phyloP scores from a whole-genome alignment of 1,140 invertebrate species.

The Lordiphosa clarofinis region DNA sequence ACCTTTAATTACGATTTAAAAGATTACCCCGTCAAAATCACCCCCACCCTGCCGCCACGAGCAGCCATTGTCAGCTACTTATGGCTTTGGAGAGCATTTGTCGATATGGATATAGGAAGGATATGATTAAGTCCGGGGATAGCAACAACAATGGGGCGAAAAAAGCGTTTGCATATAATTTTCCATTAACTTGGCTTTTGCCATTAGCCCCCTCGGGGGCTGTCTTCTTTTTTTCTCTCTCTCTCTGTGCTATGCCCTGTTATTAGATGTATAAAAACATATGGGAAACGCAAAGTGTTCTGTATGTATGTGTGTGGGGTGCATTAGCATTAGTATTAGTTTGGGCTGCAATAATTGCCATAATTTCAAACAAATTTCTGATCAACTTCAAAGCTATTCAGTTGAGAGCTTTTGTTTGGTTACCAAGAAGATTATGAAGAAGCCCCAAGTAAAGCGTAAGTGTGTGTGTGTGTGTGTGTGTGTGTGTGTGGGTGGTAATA shows the following conservation, averaged over 20 bases:
- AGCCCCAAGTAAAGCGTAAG: no score
- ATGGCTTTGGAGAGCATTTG: slow-evolving; percentile 22
- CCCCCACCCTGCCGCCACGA: background rate
- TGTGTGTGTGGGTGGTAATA: slow-evolving; percentile 33
- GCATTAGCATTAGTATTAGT: slow-evolving; percentile 15
- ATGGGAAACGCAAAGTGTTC: no score
- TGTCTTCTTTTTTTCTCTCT: background rate
- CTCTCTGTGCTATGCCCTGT: no score
- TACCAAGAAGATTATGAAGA: slow-evolving; percentile 12
- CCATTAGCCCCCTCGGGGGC: slow-evolving; percentile 8
- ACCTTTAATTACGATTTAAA: slow-evolving; percentile 76
- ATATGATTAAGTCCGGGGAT: slow-evolving; percentile 42
- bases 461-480: no score
- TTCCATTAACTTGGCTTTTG: slow-evolving; percentile 38
- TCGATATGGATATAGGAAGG: slow-evolving; percentile 33
- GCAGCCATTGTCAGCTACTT: slow-evolving; percentile 24
- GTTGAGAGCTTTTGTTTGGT: slow-evolving; percentile 31
- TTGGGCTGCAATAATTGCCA: no score
- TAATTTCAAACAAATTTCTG: no score
- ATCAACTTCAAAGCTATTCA: no score
- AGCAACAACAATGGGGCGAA: slow-evolving; percentile 12
- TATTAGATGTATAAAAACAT: no score
- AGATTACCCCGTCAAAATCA: slow-evolving; percentile 63
- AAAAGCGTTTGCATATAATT: slow-evolving; percentile 42
- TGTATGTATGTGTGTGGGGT: no score